These are phyloP conservation scores for Vulpes ferrilata DNA, from an alignment of 2,113 vertebrate species.

Conservation along the genomic window DNA sequence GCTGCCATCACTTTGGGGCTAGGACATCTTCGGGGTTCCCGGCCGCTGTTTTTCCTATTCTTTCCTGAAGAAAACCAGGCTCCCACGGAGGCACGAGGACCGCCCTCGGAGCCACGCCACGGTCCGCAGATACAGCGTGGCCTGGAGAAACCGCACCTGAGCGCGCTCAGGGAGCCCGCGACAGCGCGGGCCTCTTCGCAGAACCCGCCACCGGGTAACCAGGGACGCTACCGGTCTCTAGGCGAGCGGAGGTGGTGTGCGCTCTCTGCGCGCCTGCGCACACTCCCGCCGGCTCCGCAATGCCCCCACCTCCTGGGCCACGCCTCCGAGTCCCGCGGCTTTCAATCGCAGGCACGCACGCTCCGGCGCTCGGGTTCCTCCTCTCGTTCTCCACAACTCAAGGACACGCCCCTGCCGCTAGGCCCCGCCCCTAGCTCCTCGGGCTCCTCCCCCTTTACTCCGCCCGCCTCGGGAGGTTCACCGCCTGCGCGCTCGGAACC, in stretches of 20 bases:
- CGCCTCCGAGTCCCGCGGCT: fast-evolving
- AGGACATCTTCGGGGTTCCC: background rate
- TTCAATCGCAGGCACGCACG: fast-evolving
- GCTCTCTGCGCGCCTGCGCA: background rate
- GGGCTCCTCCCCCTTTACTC: fast-evolving
- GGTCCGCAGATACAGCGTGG: background rate
- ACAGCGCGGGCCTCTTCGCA: fast-evolving
- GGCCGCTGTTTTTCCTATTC: background rate
- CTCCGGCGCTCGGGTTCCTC: background rate
- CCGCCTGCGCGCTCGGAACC: background rate
- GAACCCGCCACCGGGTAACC: background rate
- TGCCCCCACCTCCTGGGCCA: background rate
- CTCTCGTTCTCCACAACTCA: fast-evolving
- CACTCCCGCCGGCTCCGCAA: fast-evolving
- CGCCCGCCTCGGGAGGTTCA: fast-evolving
- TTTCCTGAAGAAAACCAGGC: background rate
- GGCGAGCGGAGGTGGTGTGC: fast-evolving
- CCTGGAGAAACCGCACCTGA: background rate
- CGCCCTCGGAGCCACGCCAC: background rate
- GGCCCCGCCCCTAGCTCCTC: background rate
- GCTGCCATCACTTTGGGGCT: background rate
- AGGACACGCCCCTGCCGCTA: background rate
- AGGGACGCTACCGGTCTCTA: conserved; percentile 36
- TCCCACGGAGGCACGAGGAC: background rate
- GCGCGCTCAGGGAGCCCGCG: background rate